phyloP scores from a whole-genome alignment of 2,113 vertebrate genomes.

The Erythrocebus patas region DNA sequence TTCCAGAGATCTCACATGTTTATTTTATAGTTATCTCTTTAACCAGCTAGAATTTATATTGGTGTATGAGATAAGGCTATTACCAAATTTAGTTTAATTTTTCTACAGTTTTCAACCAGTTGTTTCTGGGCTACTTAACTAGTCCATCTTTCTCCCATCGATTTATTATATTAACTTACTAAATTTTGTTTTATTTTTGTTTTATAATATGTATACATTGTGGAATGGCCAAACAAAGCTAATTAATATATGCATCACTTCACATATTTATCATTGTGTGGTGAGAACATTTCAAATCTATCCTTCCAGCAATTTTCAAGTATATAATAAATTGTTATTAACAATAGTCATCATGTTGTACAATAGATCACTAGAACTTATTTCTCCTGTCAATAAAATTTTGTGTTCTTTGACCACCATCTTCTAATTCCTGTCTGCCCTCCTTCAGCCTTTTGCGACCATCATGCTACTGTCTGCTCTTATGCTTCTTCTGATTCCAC shows the following conservation, averaged over 20 bases:
- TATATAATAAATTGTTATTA: not conserved
- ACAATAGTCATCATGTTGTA: not conserved
- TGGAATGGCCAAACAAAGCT: not conserved
- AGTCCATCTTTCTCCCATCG: not conserved
- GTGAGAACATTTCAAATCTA: not conserved
- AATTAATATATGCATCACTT: not conserved
- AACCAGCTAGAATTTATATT: constrained; percentile 1
- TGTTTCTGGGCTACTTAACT: not conserved
- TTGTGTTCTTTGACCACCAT: not conserved
- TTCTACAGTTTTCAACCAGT: not conserved
- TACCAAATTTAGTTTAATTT: not conserved
- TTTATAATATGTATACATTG: not conserved
- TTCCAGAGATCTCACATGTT: not conserved
- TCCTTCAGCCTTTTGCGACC: not conserved
- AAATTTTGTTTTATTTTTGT: not conserved
- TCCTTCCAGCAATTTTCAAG: not conserved
- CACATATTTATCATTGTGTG: not conserved
- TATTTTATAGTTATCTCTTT: not conserved
- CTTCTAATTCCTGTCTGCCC: rapidly evolving
- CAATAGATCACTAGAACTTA: not conserved
- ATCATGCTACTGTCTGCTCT: not conserved
- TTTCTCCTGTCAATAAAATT: not conserved
- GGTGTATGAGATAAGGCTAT: not conserved
- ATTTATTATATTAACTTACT: not conserved
- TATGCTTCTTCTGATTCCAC: not conserved